A percentile compares a stretch with the other conserved stretches of the same genome.
These are phyloP conservation scores for Lobophora halterata DNA, from an alignment of 2,888 invertebrate genomes.

Conservation along the genomic window DNA sequence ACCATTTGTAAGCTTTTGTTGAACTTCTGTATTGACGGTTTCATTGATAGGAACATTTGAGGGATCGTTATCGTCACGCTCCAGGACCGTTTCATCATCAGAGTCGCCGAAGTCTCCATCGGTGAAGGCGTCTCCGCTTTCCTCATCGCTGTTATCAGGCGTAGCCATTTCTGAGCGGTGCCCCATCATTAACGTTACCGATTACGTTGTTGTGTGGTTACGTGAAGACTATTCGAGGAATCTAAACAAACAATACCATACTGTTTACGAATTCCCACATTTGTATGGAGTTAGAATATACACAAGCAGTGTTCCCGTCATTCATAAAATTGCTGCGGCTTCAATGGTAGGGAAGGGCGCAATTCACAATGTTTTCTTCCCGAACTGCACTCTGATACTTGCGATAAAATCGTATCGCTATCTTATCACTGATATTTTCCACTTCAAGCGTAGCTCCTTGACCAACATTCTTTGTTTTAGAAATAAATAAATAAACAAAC, in stretches of 20 bases:
- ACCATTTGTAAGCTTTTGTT: constrained; percentile 40
- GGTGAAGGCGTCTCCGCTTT: constrained; percentile 70
- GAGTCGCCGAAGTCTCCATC: constrained; percentile 72
- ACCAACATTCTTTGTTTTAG: constrained; percentile 55
- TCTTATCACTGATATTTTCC: constrained; percentile 68
- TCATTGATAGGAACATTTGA: constrained; percentile 57
- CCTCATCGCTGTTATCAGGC: constrained; percentile 67
- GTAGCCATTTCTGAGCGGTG: constrained; percentile 55
- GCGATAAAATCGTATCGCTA: constrained; percentile 57
- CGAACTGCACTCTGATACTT: constrained; percentile 47
- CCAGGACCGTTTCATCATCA: constrained; percentile 58
- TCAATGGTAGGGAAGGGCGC: constrained; percentile 59
- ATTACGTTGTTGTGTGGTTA: constrained; percentile 36
- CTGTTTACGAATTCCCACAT: constrained; percentile 56
- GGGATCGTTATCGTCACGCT: constrained; percentile 36
- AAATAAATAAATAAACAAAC: constrained; percentile 24
- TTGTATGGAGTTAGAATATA: constrained; percentile 41
- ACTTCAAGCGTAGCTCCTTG: constrained; percentile 53
- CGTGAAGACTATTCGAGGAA: constrained; percentile 48
- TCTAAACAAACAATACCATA: constrained; percentile 42
- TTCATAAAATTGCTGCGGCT: constrained; percentile 35
- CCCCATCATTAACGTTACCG: constrained; percentile 56
- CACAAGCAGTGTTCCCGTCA: constrained; percentile 41
- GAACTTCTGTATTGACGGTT: constrained; percentile 54
- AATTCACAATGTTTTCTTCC: constrained; percentile 47